phyloP scores from a whole-genome alignment of 2,113 vertebrate genomes.

The Xiphophorus maculatus region DNA sequence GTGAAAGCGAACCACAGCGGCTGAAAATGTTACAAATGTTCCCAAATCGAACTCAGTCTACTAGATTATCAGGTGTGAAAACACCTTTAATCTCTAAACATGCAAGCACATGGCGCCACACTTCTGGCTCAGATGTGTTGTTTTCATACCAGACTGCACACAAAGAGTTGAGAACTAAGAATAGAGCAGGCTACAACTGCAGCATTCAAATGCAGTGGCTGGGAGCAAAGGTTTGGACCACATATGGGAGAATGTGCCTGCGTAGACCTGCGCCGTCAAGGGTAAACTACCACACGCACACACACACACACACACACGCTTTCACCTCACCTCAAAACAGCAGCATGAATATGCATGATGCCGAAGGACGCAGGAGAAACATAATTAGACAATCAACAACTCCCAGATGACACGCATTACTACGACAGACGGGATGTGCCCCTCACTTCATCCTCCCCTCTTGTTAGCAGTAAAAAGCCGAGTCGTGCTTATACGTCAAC shows the following conservation, averaged over 20 bases:
- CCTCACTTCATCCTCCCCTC: conserved; percentile 51
- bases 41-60: too few relatives aligned
- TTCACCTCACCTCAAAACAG: conserved; percentile 69
- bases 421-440: conserved; percentile 49
- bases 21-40: too few relatives aligned
- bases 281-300: conserved; percentile 69
- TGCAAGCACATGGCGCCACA: not conserved
- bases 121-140: conserved; percentile 15
- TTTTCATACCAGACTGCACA: conserved; percentile 52
- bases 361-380: conserved; percentile 72
- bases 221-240: conserved; percentile 77
- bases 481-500: conserved; percentile 40
- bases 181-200: conserved; percentile 67
- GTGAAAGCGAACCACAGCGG: too few relatives aligned
- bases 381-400: conserved; percentile 80
- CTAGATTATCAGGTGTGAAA: too few relatives aligned
- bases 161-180: conserved; percentile 64
- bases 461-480: conserved; percentile 54
- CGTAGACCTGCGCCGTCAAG: conserved; percentile 75
- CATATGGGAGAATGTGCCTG: conserved; percentile 77
- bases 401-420: conserved; percentile 63
- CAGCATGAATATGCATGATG: conserved; percentile 81
- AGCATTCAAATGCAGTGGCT: conserved; percentile 73
- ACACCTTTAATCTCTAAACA: conserved; percentile 12
- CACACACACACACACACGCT: conserved; percentile 6